Base-by-base conservation (phyloP, 2,888 invertebrate genomes). In the Hyposoter dolosus region DNA sequence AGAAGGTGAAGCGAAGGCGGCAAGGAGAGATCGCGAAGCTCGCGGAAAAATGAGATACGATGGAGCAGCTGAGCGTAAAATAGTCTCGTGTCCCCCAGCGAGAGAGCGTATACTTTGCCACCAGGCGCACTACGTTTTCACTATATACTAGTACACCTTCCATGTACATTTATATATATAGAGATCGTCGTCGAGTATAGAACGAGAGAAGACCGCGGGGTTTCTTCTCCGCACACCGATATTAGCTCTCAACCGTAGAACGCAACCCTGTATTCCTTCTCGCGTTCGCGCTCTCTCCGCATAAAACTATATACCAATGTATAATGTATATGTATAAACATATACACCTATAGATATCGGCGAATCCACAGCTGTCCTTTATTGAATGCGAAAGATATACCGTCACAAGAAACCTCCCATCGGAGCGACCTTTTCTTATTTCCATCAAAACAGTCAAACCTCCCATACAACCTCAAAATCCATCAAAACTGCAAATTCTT, bases 1-100 rank as follows among this genome's bases (percentile, higher is more conserved):
- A 28, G 17, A 19, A 65, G 83, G 60, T 78, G 77, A 68, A 74
- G 69, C 74, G 84, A 65, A 84, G 81, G 83, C 83, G 83, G 83
- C 76, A 87, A 83, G 85, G 72, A 88, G 88, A 86, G 86, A 88
- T 88, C 83, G 89, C 87, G 86, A 88, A 89, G 89, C 89, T 88
- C 90, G 85, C 88, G 89, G 91, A 92, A 92, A 92, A 93, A 93
- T 92, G 92, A 93, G 91, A 93, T 91, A 92, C 91, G 92, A 91
- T 90, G 91, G 90, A 90, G 93, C 92, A 93, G 91, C 92, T 92
- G 91, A 93, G 93, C 92, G 92, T 92, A 92, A 93, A 93, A 93
- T 93, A 93, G 92, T 92, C 90, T 91, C 88, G 88, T 86, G 88
- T 75, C 85, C 79, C 88, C 77, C 74, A 84, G 80, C 76, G 65